A percentile compares a stretch with the other conserved stretches of the same genome.
Conservation (phyloP, 2,113 vertebrate species). For the Sitta europaea region DNA sequence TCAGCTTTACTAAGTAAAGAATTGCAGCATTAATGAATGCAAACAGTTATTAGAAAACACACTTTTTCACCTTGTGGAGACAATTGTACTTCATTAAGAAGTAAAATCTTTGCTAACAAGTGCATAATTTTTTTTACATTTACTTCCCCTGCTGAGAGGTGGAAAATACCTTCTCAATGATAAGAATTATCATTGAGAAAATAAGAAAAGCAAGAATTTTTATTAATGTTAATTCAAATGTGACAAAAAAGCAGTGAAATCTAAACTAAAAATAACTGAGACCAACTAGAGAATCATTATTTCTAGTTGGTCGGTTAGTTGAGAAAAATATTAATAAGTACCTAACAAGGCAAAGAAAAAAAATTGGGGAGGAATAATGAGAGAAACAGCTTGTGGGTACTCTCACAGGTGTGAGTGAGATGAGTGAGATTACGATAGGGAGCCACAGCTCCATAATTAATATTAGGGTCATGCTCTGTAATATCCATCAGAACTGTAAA, state of each 20-base stretch:
- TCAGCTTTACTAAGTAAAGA: neutral
- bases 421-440: neutral
- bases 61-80: neutral
- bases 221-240: neutral
- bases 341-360: neutral
- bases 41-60: neutral
- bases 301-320: neutral
- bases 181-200: too few relatives aligned
- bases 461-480: neutral
- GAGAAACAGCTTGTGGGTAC: neutral
- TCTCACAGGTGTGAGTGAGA: neutral
- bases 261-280: neutral
- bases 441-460: neutral
- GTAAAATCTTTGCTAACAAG: neutral
- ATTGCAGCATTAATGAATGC: neutral
- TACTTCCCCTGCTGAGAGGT: neutral
- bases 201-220: neutral
- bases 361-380: neutral
- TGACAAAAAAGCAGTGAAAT: neutral
- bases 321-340: neutral
- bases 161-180: neutral
- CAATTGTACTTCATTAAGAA: neutral
- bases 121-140: neutral
- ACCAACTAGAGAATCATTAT: neutral
- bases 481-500: neutral